Evolutionary conservation across 2,888 invertebrate genomes (phyloP), one percentile per base, ranked within the genome.

Genomic region (Ommatoiulus sabulosus): DNA sequence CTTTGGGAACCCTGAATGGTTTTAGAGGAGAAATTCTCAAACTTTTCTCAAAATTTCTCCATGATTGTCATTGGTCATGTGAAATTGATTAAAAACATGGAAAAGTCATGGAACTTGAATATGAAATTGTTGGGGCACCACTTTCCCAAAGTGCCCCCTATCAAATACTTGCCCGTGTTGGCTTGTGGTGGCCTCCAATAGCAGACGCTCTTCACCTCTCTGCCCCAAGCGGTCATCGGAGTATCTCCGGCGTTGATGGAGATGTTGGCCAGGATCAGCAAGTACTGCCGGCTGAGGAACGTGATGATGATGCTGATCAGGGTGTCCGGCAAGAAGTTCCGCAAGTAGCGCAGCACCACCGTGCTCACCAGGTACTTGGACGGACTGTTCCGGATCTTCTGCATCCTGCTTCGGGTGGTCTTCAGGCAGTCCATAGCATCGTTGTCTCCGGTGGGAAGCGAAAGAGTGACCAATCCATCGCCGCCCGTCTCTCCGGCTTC

Each of bases 291-390:
- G 15, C 48, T 87, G 35, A 87, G 87, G 20, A 48, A 87, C 7
- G 46, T 87, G n/a, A 87, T 20, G 52, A 87, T n/a, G 44, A 87
- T 44, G 35, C 35, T 15, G 20, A 87, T 8, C 4, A 87, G n/a
- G 12, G 17, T 46, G 46, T 87, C 48, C 20, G 87, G 87, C 17
- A 87, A 48, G 46, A 87, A 46, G 35, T 52, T 48, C 12, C 48
- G 87, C 3, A 87, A 6, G 35, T 87, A 48, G 46, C 35, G 35
- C 48, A 48, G 0, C 48, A 87, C 20, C 5, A n/a, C 46, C 15
- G 24, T 46, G 48, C 87, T 87, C 7, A 87, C 52, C n/a, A 87
- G 35, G 46, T 87, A 87, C n/a, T 87, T 87, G 48, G 48, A 87
- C 3, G 48, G 52, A 15, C 24, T 52, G 35, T 35, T 17, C 6